These are phyloP conservation scores for Eriosoma lanigerum DNA, from an alignment of 1,140 invertebrate species.

Conservation along the genomic window DNA sequence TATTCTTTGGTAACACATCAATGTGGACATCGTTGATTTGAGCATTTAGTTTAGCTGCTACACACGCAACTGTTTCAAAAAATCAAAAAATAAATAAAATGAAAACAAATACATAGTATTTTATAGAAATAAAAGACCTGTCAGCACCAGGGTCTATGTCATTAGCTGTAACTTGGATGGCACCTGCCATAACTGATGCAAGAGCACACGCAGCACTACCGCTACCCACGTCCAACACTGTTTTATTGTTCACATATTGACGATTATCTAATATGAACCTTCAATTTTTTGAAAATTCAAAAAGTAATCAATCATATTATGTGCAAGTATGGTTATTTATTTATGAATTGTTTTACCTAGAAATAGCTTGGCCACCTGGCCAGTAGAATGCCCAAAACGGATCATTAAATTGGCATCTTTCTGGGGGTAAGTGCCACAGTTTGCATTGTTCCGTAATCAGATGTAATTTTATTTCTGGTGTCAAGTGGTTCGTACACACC, in stretches of 20 bases:
- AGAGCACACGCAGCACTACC: constrained; percentile 60
- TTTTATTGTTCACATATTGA: constrained; percentile 54
- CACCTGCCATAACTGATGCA: constrained; percentile 58
- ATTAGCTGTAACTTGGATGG: constrained; percentile 60
- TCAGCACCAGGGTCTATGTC: constrained; percentile 60
- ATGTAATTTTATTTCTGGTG: constrained; percentile 62
- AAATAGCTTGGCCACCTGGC: constrained; percentile 64
- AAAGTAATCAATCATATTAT: neutral
- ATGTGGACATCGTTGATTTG: constrained; percentile 59
- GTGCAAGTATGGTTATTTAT: constrained; percentile 5
- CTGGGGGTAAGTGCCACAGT: constrained; percentile 59
- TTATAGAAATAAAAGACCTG: constrained; percentile 32
- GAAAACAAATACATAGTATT: constrained; percentile 54
- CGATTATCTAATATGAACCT: constrained; percentile 62
- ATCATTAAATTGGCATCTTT: constrained; percentile 58
- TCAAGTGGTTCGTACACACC: constrained; percentile 59
- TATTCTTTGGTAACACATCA: constrained; percentile 58
- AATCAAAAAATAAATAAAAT: constrained; percentile 61
- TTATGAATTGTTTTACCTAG: constrained; percentile 57
- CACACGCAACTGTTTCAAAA: constrained; percentile 57
- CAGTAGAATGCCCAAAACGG: constrained; percentile 67
- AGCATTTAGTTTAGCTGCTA: constrained; percentile 61
- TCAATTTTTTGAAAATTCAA: constrained; percentile 55
- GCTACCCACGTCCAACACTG: constrained; percentile 59
- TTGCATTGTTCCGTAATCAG: constrained; percentile 62